These are phyloP conservation scores for Dicerorhinus sumatrensis DNA, from an alignment of 2,113 vertebrate genomes.

Conservation along the genomic window DNA sequence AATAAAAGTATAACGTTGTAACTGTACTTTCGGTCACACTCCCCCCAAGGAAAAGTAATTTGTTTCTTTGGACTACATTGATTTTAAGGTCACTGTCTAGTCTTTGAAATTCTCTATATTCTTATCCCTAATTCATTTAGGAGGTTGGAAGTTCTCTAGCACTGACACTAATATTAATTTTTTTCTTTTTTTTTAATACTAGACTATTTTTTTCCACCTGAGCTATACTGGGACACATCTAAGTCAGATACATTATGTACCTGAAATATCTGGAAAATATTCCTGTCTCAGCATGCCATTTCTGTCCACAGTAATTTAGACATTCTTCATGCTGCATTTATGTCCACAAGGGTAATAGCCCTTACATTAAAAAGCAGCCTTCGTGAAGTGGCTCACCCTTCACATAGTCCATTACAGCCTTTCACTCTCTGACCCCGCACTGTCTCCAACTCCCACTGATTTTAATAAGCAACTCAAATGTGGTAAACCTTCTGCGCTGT, in stretches of 20 bases:
- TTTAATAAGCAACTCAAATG: slow-evolving; percentile 80
- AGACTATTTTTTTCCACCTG: slow-evolving; percentile 19
- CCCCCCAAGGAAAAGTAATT: slow-evolving; percentile 54
- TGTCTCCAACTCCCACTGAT: slow-evolving; percentile 66
- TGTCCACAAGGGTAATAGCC: slow-evolving; percentile 81
- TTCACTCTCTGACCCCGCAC: slow-evolving; percentile 63
- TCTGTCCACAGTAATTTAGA: slow-evolving; percentile 81
- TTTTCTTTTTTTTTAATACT: slow-evolving; percentile 58
- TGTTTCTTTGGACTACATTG: slow-evolving; percentile 57
- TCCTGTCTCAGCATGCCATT: slow-evolving; percentile 74
- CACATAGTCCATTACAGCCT: slow-evolving; percentile 72
- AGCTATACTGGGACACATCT: slow-evolving; percentile 69
- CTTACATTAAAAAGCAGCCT: slow-evolving; percentile 82
- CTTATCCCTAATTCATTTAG: slow-evolving; percentile 59
- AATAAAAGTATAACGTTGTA: slow-evolving; percentile 21
- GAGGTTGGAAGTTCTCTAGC: slow-evolving; percentile 24
- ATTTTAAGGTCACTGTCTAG: slow-evolving; percentile 45
- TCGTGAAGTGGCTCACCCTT: slow-evolving; percentile 79
- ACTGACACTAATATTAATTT: slow-evolving; percentile 31
- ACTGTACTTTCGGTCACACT: slow-evolving; percentile 32
- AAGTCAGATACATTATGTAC: slow-evolving; percentile 64
- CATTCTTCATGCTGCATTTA: slow-evolving; percentile 84
- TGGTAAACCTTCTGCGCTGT: slow-evolving; percentile 63
- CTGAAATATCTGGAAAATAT: slow-evolving; percentile 75
- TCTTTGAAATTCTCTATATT: slow-evolving; percentile 63